Evolutionary conservation across 2,113 vertebrate genomes (phyloP).

Genomic region (Chaetura pelagica): DNA sequence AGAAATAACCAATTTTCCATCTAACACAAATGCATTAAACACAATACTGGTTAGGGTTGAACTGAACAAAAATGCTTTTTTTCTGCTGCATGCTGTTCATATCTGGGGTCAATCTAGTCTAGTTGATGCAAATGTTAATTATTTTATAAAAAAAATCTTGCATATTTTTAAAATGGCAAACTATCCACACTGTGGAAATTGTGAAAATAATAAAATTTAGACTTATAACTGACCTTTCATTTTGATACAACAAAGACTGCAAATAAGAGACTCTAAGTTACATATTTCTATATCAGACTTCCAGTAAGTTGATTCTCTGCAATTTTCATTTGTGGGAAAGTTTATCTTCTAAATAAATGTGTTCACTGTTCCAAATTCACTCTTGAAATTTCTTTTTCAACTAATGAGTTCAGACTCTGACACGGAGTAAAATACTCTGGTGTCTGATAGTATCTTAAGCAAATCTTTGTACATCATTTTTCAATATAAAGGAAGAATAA

Average conservation of each 20-base stretch:
- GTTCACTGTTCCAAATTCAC: neutral
- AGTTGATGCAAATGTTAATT: neutral
- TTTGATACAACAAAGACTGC: neutral
- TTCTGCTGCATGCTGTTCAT: neutral
- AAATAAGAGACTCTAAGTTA: neutral
- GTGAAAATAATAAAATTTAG: neutral
- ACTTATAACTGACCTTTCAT: neutral
- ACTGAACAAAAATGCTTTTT: neutral
- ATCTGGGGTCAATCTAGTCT: neutral
- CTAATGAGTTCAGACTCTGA: neutral
- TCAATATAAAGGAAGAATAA: neutral
- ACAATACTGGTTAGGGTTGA: neutral
- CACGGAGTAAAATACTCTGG: neutral
- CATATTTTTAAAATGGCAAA: neutral
- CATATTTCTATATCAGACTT: neutral
- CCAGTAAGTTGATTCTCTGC: neutral
- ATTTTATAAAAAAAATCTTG: neutral
- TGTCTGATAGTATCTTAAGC: neutral
- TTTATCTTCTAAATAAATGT: neutral
- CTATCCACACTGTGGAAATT: neutral
- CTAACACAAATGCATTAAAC: neutral
- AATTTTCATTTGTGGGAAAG: neutral
- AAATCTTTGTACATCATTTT: neutral
- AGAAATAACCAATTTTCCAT: neutral
- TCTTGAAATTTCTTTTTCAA: neutral